These are phyloP conservation scores for Riparia riparia DNA, from an alignment of 2,113 vertebrate species.

Conservation along the genomic window DNA sequence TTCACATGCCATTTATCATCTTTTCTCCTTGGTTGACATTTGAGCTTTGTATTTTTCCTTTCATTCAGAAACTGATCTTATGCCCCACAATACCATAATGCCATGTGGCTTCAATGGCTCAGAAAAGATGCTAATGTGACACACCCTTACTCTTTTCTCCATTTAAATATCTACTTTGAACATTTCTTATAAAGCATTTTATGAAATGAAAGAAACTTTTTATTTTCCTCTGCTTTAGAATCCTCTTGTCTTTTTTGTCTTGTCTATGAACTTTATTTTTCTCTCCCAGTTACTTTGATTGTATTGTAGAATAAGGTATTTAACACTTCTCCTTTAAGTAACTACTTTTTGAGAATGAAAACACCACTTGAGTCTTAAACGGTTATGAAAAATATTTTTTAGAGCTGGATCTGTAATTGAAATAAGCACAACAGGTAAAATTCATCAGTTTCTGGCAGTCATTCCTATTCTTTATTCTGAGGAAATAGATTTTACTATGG, in stretches of 20 bases:
- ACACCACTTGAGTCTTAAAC: neutral
- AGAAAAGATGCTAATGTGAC: neutral
- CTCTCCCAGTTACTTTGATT: neutral
- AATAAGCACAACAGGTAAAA: slow-evolving; percentile 21
- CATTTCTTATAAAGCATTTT: neutral
- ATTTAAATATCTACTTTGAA: neutral
- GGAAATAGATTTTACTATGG: neutral
- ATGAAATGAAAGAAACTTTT: neutral
- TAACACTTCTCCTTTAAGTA: neutral
- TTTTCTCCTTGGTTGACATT: neutral
- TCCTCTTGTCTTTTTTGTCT: neutral
- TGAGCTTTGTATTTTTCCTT: neutral
- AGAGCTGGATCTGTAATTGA: neutral
- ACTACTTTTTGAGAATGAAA: neutral
- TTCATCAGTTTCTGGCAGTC: neutral
- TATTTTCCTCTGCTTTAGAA: neutral
- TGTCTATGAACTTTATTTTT: neutral
- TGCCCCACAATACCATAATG: neutral
- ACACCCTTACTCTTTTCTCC: neutral
- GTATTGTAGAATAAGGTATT: neutral
- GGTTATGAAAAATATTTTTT: neutral
- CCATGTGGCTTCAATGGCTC: neutral
- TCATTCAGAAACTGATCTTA: neutral
- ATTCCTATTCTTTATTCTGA: slow-evolving; percentile 6
- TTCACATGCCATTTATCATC: neutral